Percentiles rank a stretch among this genome's conserved stretches.
phyloP scores from a whole-genome alignment of 2,888 invertebrate genomes.

The Eupelmus urozonus region DNA sequence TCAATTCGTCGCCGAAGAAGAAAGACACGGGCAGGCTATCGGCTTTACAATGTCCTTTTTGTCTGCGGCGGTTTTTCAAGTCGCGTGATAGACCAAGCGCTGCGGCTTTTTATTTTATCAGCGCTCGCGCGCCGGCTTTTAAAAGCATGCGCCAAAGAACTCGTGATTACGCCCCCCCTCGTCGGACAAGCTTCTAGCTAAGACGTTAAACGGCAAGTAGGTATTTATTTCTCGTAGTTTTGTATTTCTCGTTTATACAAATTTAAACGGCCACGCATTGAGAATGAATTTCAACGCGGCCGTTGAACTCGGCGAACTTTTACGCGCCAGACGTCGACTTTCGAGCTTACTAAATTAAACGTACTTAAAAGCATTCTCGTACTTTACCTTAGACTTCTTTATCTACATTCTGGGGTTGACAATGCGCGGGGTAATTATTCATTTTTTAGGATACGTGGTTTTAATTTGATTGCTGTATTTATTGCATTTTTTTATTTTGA shows the following conservation, averaged over 20 bases:
- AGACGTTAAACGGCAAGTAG: slow-evolving; percentile 24
- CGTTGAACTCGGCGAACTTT: slow-evolving; percentile 26
- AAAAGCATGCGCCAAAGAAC: slow-evolving; percentile 34
- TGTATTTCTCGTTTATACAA: slow-evolving; percentile 8
- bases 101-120: slow-evolving; percentile 44
- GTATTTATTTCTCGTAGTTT: not conserved
- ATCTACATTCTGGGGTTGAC: not conserved
- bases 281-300: slow-evolving; percentile 1
- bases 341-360: too few species aligned
- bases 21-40: not conserved
- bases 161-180: slow-evolving; percentile 29
- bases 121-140: slow-evolving; percentile 28
- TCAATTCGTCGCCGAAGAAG: not conserved
- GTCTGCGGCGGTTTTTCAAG: slow-evolving; percentile 14
- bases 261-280: slow-evolving; percentile 23
- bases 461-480: too few species aligned
- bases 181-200: slow-evolving; percentile 38
- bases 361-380: not conserved
- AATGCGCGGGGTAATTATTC: not conserved
- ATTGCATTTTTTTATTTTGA: too few species aligned
- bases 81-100: slow-evolving; percentile 6
- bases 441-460: too few species aligned
- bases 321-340: not conserved
- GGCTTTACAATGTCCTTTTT: slow-evolving; percentile 8
- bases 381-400: not conserved